phyloP scores from a whole-genome alignment of 2,113 vertebrate genomes.

The Cettia cetti region DNA sequence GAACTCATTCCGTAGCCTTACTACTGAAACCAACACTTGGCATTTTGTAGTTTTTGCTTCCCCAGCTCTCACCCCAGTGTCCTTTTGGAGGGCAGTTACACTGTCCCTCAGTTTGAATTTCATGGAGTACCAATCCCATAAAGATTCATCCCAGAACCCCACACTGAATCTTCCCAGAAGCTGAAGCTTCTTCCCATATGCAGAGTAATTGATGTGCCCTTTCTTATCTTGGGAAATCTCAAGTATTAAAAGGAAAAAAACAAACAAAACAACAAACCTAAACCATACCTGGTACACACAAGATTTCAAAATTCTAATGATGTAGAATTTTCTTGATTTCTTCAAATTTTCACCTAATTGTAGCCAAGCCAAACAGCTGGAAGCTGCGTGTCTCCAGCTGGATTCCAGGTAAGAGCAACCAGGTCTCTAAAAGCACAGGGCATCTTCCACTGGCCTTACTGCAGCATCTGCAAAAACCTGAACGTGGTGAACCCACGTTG shows the following conservation, averaged over 20 bases:
- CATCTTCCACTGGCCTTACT: background rate
- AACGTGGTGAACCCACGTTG: accelerated
- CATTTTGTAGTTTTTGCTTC: background rate
- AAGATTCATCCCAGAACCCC: background rate
- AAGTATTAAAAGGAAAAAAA: background rate
- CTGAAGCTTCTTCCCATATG: background rate
- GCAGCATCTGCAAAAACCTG: background rate
- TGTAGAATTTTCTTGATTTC: background rate
- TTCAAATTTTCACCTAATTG: background rate
- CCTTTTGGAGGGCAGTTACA: background rate
- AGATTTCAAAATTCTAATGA: background rate
- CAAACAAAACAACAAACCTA: background rate
- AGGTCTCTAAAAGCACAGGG: background rate
- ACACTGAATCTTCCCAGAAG: background rate
- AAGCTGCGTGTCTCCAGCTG: background rate
- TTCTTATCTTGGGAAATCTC: constrained; percentile 29
- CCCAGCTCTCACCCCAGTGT: background rate
- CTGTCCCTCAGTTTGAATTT: background rate
- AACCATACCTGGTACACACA: background rate
- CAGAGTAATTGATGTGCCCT: constrained; percentile 19
- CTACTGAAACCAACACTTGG: constrained; percentile 60
- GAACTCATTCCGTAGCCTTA: background rate
- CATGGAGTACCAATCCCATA: background rate
- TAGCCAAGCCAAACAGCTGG: background rate
- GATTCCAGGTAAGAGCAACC: background rate